phyloP scores from a whole-genome alignment of 2,797 vertebrate genomes.

The Myotis myotis region DNA sequence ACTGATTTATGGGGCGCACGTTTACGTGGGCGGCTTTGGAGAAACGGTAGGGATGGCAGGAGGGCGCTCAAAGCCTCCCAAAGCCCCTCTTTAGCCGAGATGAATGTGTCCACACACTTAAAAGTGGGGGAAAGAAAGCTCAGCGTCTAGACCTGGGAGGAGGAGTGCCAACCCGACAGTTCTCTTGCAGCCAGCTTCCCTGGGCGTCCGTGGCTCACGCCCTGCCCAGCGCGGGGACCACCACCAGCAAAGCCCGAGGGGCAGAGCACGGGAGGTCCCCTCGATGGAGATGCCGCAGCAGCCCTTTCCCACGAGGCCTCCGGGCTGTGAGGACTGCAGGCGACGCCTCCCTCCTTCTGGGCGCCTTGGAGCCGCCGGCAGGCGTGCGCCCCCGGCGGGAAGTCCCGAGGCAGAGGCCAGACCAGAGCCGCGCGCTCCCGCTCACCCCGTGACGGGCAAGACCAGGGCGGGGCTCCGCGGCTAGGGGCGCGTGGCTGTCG shows the following conservation, averaged over 20 bases:
- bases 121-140: not conserved
- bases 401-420: rapidly evolving
- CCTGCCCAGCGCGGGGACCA: not conserved
- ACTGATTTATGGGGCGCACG: not conserved
- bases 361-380: rapidly evolving
- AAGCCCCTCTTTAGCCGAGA: not conserved
- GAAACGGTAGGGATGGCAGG: not conserved
- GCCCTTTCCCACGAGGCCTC: not conserved
- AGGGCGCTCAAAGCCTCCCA: not conserved
- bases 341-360: not conserved
- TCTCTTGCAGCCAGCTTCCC: not conserved
- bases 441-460: rapidly evolving
- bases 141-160: not conserved
- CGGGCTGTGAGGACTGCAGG: not conserved
- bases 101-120: not conserved
- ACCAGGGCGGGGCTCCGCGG: too few species aligned
- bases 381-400: rapidly evolving
- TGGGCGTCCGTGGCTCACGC: not conserved
- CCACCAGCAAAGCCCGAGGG: not conserved
- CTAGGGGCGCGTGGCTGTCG: rapidly evolving
- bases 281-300: not conserved
- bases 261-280: not conserved
- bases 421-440: rapidly evolving
- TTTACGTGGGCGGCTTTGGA: not conserved
- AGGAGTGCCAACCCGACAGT: not conserved